Conservation (phyloP, 2,797 vertebrate genomes). For the Poliocrania exsul region DNA sequence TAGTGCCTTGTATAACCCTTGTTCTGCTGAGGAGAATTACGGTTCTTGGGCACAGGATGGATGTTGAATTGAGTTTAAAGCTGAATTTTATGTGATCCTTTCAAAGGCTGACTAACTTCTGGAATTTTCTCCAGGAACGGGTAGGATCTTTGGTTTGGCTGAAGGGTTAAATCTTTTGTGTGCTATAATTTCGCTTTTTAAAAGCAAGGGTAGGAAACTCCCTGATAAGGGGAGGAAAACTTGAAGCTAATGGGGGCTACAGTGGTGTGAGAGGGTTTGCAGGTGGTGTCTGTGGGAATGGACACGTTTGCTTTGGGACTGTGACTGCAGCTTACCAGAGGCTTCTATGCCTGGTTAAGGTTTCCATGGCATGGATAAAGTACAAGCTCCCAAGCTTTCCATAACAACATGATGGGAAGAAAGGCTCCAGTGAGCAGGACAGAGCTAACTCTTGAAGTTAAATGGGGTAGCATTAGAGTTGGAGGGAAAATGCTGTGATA, state of each 20-base stretch:
- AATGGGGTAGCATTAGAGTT: background rate
- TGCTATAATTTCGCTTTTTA: background rate
- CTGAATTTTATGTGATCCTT: background rate
- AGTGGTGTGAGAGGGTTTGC: background rate
- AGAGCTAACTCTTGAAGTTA: background rate
- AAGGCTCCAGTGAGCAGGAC: background rate
- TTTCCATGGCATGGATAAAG: background rate
- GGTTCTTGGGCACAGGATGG: rapidly evolving
- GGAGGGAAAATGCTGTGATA: background rate
- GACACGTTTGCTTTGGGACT: rapidly evolving
- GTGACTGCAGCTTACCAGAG: background rate
- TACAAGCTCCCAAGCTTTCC: background rate
- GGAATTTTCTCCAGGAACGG: background rate
- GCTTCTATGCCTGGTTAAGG: background rate
- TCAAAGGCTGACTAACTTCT: background rate
- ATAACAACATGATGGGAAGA: background rate
- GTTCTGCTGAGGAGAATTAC: background rate
- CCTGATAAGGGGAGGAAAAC: background rate
- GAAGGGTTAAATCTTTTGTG: background rate
- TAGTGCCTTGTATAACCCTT: background rate
- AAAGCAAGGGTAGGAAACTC: background rate
- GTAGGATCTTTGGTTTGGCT: background rate
- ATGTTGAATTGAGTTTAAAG: background rate
- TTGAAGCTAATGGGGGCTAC: background rate
- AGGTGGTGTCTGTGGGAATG: background rate